Evolutionary conservation across 2,888 invertebrate genomes (phyloP), one percentile per base, ranked within the genome.

Genomic region (Koerneria pararmatus): DNA sequence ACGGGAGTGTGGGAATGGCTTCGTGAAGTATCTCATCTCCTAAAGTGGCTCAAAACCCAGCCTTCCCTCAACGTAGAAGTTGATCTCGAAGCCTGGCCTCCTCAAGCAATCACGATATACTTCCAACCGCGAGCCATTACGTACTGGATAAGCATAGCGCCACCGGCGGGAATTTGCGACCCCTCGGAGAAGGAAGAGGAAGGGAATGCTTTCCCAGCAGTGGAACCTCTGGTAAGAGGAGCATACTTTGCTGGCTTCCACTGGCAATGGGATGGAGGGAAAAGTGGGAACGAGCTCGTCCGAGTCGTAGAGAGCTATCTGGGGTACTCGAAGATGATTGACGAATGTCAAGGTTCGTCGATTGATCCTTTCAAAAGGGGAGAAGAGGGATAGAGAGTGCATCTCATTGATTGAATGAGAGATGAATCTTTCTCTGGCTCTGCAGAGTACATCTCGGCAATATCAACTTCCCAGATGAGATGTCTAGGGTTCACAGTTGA

Each of bases 161-260:
- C 2, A 5, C n/a, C n/a, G n/a, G n/a, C n/a, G n/a, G n/a, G n/a
- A n/a, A n/a, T n/a, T n/a, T n/a, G n/a, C n/a, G n/a, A n/a, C n/a
- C n/a, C n/a, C n/a, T n/a, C n/a, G n/a, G 27, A 32, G 34, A 22
- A 29, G 22, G 63, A 63, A n/a, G 63, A 1, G 19, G 63, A 34
- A 1, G 54, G 19, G 22, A 37, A 37, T 8, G 34, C 60, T 19
- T 6, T 32, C 32, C 48, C 34, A 11, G 22, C 4, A 41, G 35
- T 1, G 31, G n/a, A 46, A 29, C 48, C 46, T 3, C 22, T 6
- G 24, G 24, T 61, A 19, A 24, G 51, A 51, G 62, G 51, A 5
- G 64, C 64, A 4, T 64, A 56, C 46, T 41, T 64, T 34, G 54
- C 54, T 2, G 64, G 64, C 1, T 64, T 64, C 56, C 41, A 56